A percentile compares a stretch with the other conserved stretches of the same genome.
Conservation (phyloP, 1,140 invertebrate species). For the Ridgeia piscesae region DNA sequence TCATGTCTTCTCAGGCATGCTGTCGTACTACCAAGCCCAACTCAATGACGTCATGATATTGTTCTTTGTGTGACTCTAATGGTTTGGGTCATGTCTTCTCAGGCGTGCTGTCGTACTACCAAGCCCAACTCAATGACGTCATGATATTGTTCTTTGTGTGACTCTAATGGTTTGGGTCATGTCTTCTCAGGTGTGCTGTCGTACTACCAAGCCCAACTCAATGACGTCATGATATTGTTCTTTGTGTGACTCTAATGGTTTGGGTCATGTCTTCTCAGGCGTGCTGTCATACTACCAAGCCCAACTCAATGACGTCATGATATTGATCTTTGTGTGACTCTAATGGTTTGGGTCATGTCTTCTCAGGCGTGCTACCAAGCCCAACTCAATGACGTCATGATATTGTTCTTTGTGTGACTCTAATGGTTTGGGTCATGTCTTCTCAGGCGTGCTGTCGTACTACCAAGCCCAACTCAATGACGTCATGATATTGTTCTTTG, state of each 20-base stretch:
- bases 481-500: background rate
- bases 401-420: conserved; percentile 69
- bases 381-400: conserved; percentile 27
- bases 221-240: background rate
- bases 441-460: background rate
- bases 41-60: background rate
- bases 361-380: conserved; percentile 23
- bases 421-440: background rate
- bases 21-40: background rate
- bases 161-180: background rate
- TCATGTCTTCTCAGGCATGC: background rate
- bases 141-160: background rate
- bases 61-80: background rate
- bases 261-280: conserved; percentile 8
- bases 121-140: background rate
- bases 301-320: conserved; percentile 23
- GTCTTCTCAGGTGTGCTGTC: background rate
- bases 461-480: background rate
- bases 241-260: background rate
- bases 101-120: background rate
- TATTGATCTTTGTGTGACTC: background rate
- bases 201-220: background rate
- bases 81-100: background rate
- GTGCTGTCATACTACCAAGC: conserved; percentile 22
- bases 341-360: background rate